Evolutionary conservation across 92 coral and sea anemone genomes (phyloP).

Genomic region (Epizoanthus illoricatus): DNA sequence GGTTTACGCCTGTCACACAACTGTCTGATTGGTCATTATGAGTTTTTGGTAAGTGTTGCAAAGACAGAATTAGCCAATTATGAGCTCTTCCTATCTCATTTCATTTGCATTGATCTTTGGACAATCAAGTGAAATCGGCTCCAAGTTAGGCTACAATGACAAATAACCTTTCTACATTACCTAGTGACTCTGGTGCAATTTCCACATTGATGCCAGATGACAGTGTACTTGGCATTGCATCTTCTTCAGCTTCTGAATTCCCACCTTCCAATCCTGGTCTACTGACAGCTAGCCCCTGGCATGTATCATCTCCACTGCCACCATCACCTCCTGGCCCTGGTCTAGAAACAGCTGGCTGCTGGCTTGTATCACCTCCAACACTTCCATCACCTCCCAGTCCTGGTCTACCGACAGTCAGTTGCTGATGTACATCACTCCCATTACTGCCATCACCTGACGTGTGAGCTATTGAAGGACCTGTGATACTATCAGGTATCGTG

Average conservation of each 20-base stretch:
- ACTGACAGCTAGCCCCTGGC: constrained; percentile 3
- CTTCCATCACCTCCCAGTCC: constrained; percentile 41
- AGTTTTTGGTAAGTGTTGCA: too few species aligned
- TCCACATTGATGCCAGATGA: constrained; percentile 42
- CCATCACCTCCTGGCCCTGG: constrained; percentile 54
- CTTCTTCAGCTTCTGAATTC: constrained; percentile 82
- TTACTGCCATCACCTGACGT: constrained; percentile 70
- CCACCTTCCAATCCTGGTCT: constrained; percentile 94
- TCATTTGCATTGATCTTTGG: too few species aligned
- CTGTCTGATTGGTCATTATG: too few species aligned
- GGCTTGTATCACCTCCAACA: too few species aligned
- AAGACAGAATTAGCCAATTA: too few species aligned
- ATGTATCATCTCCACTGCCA: constrained; percentile 45
- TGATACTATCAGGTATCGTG: constrained; percentile 42
- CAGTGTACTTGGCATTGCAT: constrained; percentile 21
- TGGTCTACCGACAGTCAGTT: constrained; percentile 52
- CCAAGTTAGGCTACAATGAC: too few species aligned
- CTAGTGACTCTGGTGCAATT: constrained; percentile 45
- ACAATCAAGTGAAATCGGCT: too few species aligned
- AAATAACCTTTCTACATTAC: constrained; percentile 9
- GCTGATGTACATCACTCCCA: constrained; percentile 42
- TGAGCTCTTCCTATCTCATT: too few species aligned
- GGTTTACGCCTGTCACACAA: too few species aligned
- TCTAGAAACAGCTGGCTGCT: too few species aligned
- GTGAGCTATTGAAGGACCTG: constrained; percentile 43